Conservation (phyloP, 1,140 invertebrate genomes). For the Bathynomus jamesi region DNA sequence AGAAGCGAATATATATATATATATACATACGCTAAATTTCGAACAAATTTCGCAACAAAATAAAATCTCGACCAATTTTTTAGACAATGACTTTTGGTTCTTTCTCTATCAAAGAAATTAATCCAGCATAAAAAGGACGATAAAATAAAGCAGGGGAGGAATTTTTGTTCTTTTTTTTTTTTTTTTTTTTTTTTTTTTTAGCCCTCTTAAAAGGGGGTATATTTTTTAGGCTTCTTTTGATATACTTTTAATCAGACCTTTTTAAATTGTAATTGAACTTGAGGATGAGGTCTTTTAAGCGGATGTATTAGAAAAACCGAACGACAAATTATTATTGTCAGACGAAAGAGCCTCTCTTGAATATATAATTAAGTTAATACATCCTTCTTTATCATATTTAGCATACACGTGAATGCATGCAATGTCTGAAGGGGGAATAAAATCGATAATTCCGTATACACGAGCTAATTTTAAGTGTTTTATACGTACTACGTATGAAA, state of each 20-base stretch:
- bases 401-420: no score
- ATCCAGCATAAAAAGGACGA: not conserved
- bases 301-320: not conserved
- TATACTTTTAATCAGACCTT: not conserved
- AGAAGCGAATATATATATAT: not conserved
- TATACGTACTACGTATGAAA: no score
- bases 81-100: not conserved
- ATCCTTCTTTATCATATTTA: not conserved
- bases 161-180: not conserved
- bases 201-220: not conserved
- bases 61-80: not conserved
- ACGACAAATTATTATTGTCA: constrained; percentile 1
- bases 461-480: no score
- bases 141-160: not conserved
- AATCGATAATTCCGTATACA: no score
- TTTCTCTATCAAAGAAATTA: not conserved
- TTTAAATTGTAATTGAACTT: not conserved
- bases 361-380: constrained; percentile 1
- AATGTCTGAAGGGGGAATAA: no score
- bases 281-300: constrained; percentile 1
- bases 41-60: not conserved
- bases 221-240: constrained; percentile 1
- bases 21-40: not conserved
- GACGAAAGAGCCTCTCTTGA: not conserved
- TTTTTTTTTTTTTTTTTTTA: not conserved